Percentiles rank a stretch among this genome's conserved stretches.
Conservation (phyloP, 2,888 invertebrate species). For the Clunio marinus region DNA sequence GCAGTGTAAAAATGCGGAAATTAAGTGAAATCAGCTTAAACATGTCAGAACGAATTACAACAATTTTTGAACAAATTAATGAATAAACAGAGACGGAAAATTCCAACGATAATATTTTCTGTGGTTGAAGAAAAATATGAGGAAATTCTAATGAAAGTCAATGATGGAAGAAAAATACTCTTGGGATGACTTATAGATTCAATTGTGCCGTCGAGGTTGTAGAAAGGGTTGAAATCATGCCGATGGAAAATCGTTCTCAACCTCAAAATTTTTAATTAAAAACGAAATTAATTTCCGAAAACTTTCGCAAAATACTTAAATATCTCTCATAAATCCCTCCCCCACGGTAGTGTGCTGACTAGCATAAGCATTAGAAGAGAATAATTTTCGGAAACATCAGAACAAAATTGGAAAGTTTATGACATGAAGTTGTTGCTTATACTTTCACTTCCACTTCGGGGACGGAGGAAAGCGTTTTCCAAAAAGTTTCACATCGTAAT, state of each 20-base stretch:
- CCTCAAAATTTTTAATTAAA: constrained; percentile 34
- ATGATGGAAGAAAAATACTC: constrained; percentile 24
- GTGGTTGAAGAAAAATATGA: constrained; percentile 8
- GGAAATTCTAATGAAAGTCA: not conserved
- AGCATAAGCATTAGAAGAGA: not conserved
- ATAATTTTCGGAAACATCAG: constrained; percentile 13
- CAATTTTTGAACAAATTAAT: constrained; percentile 27
- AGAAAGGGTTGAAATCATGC: constrained; percentile 27
- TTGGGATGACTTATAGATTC: constrained; percentile 17
- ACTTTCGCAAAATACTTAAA: constrained; percentile 26
- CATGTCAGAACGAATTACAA: constrained; percentile 32
- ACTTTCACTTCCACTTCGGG: not conserved
- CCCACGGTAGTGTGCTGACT: not conserved
- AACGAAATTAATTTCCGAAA: constrained; percentile 32
- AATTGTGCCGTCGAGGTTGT: not conserved
- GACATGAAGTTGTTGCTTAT: constrained; percentile 26
- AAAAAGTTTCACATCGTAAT: constrained; percentile 18
- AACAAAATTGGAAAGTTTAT: constrained; percentile 26
- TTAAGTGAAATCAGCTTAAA: constrained; percentile 31
- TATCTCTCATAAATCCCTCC: not conserved
- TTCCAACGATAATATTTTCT: constrained; percentile 18
- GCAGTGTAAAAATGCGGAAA: not conserved
- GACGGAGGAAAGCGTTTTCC: constrained; percentile 7
- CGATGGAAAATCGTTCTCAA: not conserved
- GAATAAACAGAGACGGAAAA: not conserved